phyloP scores from a whole-genome alignment of 1,140 invertebrate species.

The Aphis gossypii region DNA sequence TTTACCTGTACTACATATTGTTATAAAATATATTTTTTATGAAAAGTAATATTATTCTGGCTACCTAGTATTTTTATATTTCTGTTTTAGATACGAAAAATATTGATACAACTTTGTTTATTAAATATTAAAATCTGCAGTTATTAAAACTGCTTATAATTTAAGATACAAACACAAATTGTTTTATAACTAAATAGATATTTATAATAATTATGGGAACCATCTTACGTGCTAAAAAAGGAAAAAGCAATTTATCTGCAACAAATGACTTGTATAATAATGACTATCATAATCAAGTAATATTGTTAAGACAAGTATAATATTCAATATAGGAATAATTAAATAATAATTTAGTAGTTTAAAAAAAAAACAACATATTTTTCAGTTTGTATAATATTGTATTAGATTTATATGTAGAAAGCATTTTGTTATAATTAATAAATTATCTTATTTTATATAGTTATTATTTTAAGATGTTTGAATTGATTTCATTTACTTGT shows the following conservation, averaged over 20 bases:
- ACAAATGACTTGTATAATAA: not conserved
- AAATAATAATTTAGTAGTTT: not conserved
- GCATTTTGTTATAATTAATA: not conserved
- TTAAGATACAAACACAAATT: not conserved
- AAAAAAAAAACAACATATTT: not conserved
- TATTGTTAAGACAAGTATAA: not conserved
- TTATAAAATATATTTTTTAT: not conserved
- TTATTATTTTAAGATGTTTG: not conserved
- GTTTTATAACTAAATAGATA: not conserved
- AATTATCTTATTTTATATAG: not conserved
- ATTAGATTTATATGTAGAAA: not conserved
- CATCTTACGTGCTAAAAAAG: not conserved
- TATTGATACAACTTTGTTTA: not conserved
- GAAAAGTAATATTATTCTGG: not conserved
- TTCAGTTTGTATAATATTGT: not conserved
- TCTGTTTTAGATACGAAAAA: not conserved
- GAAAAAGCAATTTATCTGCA: not conserved
- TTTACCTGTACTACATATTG: not conserved
- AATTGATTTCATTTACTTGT: not conserved
- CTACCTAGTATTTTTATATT: not conserved
- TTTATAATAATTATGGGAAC: slow-evolving; percentile 11
- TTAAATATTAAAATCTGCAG: not conserved
- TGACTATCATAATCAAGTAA: slow-evolving; percentile 35
- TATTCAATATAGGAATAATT: not conserved
- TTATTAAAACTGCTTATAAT: not conserved